A percentile compares a stretch with the other conserved stretches of the same genome.
Conservation (phyloP, 2,797 vertebrate genomes). For the Rhabdophis nuchalis region DNA sequence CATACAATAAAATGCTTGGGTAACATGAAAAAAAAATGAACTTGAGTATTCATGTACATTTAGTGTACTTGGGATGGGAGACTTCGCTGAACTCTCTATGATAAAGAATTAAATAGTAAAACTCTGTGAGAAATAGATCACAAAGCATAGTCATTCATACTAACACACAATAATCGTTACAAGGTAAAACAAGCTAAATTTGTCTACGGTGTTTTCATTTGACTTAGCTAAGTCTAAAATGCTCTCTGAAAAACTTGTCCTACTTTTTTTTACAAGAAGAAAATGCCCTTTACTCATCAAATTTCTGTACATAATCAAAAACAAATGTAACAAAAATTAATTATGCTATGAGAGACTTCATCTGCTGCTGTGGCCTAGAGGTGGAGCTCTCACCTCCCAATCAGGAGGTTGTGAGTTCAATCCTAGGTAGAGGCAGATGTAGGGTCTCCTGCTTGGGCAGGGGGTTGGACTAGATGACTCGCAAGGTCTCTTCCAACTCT, state of each 20-base stretch:
- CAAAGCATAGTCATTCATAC: slow-evolving; percentile 8
- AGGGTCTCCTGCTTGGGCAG: too few species aligned
- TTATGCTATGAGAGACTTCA: neutral
- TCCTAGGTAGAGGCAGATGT: too few species aligned
- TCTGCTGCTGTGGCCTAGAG: too few species aligned
- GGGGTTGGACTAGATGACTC: too few species aligned
- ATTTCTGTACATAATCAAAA: neutral
- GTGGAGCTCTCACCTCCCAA: too few species aligned
- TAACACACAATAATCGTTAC: neutral
- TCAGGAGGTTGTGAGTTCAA: too few species aligned
- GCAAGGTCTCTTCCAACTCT: too few species aligned
- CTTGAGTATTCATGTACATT: neutral
- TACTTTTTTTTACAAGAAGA: neutral
- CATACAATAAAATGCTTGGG: neutral
- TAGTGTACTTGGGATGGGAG: neutral
- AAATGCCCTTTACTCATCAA: neutral
- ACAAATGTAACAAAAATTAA: neutral
- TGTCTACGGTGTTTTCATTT: neutral
- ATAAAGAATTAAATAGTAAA: slow-evolving; percentile 7
- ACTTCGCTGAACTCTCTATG: neutral
- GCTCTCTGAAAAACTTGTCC: neutral
- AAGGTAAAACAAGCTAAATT: neutral
- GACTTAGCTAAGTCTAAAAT: neutral
- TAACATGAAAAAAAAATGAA: neutral
- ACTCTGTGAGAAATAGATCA: neutral